Base-by-base conservation (phyloP, 2,113 vertebrate species). In the Charadrius vociferus region DNA sequence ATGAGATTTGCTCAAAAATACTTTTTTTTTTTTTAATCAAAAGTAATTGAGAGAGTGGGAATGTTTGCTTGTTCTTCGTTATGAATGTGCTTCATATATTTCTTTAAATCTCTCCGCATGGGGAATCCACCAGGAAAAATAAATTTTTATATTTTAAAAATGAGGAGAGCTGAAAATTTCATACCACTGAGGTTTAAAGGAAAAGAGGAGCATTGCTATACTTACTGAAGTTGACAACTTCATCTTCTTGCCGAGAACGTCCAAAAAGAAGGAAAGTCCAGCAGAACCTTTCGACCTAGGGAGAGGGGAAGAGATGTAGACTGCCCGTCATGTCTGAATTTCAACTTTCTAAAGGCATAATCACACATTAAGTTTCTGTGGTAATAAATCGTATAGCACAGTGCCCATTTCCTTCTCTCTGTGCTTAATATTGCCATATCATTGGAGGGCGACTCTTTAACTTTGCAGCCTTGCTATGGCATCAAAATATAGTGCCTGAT, bases 11-110 rank as follows among this genome's bases (percentile, higher is more conserved):
- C 49, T 92, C 12, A 92, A 93, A 95, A 92, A 80, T 41, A 26
- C 6, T 5, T 43, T 49, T 6, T 74, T 71, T 58, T 49, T 87
- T 82, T 72, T 72, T 30, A 94, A 94, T 93, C 67, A 90, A 47
- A 89, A 95, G 56, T 94, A 95, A 93, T 95, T 74, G 86, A 95
- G 61, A 91, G 29, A 84, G 50, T 91, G 89, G 77, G 84, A 97
- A 59, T 27, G n/a, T 89, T 79, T 55, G 7, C 70, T 81, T 71
- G 12, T 75, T 83, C 82, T 86, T 74, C 4, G 1, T 89, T 81
- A 88, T 88, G 83, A 78, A 81, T n/a, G 26, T 67, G 63, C 63
- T 75, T 91, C 88, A 84, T 67, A 43, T 81, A 84, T 83, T 94
- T 84, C 70, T 72, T 94, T 71, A 74, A 55, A 89, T 93, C 43